Conservation (phyloP, 2,113 vertebrate species). For the Choloepus hoffmanni region DNA sequence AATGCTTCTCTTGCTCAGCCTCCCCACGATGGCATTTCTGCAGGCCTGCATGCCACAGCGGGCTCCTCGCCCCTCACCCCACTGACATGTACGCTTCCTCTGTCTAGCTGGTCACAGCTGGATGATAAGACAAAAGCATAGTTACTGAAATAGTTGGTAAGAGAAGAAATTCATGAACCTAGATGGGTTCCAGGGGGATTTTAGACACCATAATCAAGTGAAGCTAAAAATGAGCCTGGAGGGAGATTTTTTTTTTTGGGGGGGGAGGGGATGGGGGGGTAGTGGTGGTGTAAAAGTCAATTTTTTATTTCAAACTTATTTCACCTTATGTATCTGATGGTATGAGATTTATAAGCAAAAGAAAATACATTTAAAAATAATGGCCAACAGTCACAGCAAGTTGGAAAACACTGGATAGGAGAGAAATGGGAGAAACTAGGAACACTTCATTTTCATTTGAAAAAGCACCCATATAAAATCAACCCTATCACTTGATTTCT, state of each 20-base stretch:
- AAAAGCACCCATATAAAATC: background rate
- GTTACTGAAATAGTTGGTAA: background rate
- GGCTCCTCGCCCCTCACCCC: too few species aligned
- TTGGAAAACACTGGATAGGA: background rate
- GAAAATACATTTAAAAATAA: background rate
- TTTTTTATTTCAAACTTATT: constrained; percentile 12
- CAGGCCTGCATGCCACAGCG: fast-evolving
- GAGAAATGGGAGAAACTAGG: background rate
- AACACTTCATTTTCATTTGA: background rate
- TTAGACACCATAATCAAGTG: background rate
- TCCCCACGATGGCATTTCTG: fast-evolving
- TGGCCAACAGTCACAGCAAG: background rate
- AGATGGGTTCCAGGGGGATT: background rate
- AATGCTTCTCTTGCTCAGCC: background rate
- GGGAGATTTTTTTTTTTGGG: background rate
- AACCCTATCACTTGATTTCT: background rate
- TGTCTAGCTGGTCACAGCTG: background rate
- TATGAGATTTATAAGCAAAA: background rate
- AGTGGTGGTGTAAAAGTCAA: background rate
- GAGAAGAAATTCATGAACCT: background rate
- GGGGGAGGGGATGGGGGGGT: too few species aligned
- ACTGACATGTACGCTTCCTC: background rate
- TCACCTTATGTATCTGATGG: background rate
- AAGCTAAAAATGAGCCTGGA: background rate
- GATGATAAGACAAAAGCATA: background rate